phyloP scores from a whole-genome alignment of 2,888 invertebrate species.

The Agrochola litura region DNA sequence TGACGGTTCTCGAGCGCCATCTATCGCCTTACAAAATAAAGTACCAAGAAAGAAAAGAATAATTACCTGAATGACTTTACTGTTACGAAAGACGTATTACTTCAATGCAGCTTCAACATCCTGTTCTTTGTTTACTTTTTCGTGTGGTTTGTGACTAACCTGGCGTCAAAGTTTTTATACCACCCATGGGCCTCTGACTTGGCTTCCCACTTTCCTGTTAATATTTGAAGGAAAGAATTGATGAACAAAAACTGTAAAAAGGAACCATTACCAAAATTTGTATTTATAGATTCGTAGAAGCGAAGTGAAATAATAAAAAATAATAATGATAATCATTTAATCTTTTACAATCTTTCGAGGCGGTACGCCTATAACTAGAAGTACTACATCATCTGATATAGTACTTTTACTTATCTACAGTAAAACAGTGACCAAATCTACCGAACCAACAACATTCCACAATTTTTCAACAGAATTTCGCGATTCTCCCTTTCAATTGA shows the following conservation, averaged over 20 bases:
- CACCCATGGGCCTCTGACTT: no score
- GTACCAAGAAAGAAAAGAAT: no score
- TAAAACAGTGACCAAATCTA: background rate
- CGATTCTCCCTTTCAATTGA: conserved; percentile 40
- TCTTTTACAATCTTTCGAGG: background rate
- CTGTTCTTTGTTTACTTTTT: no score
- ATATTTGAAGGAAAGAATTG: background rate
- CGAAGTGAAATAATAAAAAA: background rate
- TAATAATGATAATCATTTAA: background rate
- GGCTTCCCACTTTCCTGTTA: no score
- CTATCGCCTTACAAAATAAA: background rate
- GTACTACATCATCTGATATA: background rate
- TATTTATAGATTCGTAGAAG: no score
- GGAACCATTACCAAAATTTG: no score
- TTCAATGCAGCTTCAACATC: background rate
- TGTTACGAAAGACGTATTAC: background rate
- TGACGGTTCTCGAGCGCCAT: no score
- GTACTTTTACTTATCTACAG: no score
- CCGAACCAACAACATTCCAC: background rate
- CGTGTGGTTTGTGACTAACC: no score
- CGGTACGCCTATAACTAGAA: background rate
- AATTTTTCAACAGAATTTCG: conserved; percentile 15
- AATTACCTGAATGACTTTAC: background rate
- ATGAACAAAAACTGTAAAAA: background rate
- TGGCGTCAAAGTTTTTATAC: no score